phyloP scores from a whole-genome alignment of 2,888 invertebrate species.

The Nebria brevicollis region DNA sequence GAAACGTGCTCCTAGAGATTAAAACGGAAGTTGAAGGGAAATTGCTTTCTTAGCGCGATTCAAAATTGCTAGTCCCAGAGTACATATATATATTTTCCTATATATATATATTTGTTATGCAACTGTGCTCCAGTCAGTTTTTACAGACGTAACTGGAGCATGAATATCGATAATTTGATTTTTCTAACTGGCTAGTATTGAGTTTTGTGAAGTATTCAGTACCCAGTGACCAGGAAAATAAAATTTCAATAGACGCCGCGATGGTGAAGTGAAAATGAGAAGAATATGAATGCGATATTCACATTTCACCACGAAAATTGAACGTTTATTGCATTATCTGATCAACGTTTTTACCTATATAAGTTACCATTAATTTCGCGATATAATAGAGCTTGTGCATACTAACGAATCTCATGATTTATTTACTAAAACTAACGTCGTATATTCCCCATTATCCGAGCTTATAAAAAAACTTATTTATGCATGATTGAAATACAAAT shows the following conservation, averaged over 20 bases:
- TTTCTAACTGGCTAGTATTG: slow-evolving; percentile 9
- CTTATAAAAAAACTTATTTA: too few relatives aligned
- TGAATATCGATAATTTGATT: slow-evolving; percentile 39
- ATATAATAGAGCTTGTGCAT: too few relatives aligned
- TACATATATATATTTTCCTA: not conserved
- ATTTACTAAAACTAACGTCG: too few relatives aligned
- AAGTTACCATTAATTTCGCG: too few relatives aligned
- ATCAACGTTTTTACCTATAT: too few relatives aligned
- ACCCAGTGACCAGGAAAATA: slow-evolving; percentile 41
- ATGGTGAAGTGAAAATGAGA: too few relatives aligned
- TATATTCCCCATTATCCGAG: too few relatives aligned
- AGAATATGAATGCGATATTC: too few relatives aligned
- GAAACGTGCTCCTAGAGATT: slow-evolving; percentile 21
- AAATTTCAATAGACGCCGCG: slow-evolving; percentile 36
- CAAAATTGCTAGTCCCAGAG: not conserved
- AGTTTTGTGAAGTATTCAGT: slow-evolving; percentile 31
- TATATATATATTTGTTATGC: slow-evolving; percentile 21
- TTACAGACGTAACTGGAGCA: slow-evolving; percentile 22
- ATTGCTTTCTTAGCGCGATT: slow-evolving; percentile 24
- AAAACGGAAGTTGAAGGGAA: slow-evolving; percentile 31
- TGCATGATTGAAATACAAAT: too few relatives aligned
- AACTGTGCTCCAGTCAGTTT: not conserved
- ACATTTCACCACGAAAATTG: too few relatives aligned
- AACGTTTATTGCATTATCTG: too few relatives aligned
- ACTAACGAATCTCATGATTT: too few relatives aligned